These are phyloP conservation scores for Edolisoma coerulescens DNA, from an alignment of 2,113 vertebrate genomes.

Conservation along the genomic window DNA sequence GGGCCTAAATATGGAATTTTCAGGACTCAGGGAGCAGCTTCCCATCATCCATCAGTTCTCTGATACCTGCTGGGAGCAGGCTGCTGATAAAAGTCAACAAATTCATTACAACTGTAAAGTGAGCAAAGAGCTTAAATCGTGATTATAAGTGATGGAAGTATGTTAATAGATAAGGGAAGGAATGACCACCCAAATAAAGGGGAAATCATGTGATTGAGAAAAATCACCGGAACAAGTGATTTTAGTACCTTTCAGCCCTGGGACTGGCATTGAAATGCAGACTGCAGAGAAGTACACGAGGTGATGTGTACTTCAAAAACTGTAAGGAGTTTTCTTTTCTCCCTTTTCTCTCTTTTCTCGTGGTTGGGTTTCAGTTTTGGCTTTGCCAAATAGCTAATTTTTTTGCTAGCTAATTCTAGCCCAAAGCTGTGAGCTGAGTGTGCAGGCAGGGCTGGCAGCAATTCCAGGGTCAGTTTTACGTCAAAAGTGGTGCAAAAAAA, in stretches of 20 bases:
- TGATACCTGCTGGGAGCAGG: not conserved
- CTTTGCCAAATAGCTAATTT: not conserved
- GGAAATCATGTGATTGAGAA: not conserved
- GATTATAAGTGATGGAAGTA: not conserved
- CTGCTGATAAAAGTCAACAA: not conserved
- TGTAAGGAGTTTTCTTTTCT: not conserved
- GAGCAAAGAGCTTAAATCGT: not conserved
- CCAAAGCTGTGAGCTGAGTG: not conserved
- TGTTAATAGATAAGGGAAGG: not conserved
- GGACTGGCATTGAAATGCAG: not conserved
- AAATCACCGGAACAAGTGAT: not conserved
- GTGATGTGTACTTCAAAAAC: rapidly evolving
- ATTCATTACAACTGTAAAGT: not conserved
- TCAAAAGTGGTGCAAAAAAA: not conserved
- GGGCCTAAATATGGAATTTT: not conserved
- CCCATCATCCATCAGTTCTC: not conserved
- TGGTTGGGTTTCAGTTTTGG: not conserved
- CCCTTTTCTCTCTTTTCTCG: not conserved
- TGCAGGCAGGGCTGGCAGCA: not conserved
- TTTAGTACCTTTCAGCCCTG: not conserved
- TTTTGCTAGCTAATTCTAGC: not conserved
- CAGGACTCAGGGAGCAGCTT: not conserved
- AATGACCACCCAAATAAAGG: not conserved
- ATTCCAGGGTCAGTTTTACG: not conserved
- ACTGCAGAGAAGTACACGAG: rapidly evolving